phyloP scores from a whole-genome alignment of 2,797 vertebrate genomes.

The Phrynocephalus forsythii region DNA sequence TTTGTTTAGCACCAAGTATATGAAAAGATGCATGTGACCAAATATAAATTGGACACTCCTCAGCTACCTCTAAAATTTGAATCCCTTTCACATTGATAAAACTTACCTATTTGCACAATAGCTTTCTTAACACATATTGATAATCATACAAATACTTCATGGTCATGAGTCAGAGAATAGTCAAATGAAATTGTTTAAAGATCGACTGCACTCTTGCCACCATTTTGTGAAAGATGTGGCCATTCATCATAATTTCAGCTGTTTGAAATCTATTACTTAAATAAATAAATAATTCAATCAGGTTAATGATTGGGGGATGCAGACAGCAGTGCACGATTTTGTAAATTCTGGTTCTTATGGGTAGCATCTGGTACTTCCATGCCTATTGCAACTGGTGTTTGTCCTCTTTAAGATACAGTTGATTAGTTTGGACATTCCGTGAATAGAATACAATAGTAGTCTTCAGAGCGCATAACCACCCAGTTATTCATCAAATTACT shows the following conservation, averaged over 20 bases:
- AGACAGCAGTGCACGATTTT: background rate
- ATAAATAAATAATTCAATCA: background rate
- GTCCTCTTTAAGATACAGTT: background rate
- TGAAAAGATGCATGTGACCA: background rate
- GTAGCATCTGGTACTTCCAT: background rate
- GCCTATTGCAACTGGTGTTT: background rate
- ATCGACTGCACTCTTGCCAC: background rate
- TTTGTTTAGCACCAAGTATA: background rate
- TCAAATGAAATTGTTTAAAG: background rate
- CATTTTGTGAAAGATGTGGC: background rate
- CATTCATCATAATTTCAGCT: background rate
- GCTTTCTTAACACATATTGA: background rate
- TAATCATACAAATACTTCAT: background rate
- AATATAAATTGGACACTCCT: background rate
- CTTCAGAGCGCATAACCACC: background rate
- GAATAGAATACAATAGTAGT: background rate
- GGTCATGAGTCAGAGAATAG: background rate
- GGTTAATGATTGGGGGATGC: background rate
- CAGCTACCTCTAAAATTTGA: background rate
- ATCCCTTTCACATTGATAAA: background rate
- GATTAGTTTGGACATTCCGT: background rate
- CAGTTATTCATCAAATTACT: background rate
- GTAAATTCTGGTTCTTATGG: background rate
- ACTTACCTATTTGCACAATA: background rate
- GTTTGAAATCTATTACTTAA: background rate